phyloP scores from a whole-genome alignment of 1,140 invertebrate genomes.

The Drosophila eugracilis region DNA sequence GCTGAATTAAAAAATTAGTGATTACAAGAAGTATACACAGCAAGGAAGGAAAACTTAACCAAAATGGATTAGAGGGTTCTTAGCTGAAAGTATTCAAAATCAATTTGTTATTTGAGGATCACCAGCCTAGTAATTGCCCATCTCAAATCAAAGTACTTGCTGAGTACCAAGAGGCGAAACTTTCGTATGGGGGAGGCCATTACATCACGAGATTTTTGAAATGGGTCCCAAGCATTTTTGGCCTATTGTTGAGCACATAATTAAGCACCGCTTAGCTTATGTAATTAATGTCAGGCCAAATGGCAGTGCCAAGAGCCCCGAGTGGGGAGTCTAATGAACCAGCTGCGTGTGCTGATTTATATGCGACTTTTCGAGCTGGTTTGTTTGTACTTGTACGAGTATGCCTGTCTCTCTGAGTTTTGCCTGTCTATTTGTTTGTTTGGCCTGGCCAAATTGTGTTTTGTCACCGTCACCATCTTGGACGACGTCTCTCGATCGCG shows the following conservation, averaged over 20 bases:
- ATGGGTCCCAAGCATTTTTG: slow-evolving; percentile 61
- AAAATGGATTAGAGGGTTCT: too few species aligned
- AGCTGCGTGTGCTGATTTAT: slow-evolving; percentile 78
- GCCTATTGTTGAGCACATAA: slow-evolving; percentile 79
- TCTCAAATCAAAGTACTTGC: not conserved
- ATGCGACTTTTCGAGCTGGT: slow-evolving; percentile 58
- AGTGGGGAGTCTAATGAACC: slow-evolving; percentile 72
- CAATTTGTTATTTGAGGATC: too few species aligned
- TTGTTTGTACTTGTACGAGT: slow-evolving; percentile 12
- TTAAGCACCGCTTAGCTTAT: slow-evolving; percentile 80
- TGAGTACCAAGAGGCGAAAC: slow-evolving; percentile 40
- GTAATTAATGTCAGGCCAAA: slow-evolving; percentile 73
- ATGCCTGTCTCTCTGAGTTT: slow-evolving; percentile 36
- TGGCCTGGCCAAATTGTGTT: slow-evolving; percentile 67
- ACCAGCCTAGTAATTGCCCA: not conserved
- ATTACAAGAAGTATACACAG: too few species aligned
- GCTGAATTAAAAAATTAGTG: not conserved
- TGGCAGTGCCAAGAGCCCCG: slow-evolving; percentile 52
- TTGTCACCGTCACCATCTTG: slow-evolving; percentile 61
- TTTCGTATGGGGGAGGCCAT: slow-evolving; percentile 62
- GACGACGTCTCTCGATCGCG: slow-evolving; percentile 63
- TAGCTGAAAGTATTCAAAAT: too few species aligned
- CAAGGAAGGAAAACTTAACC: too few species aligned
- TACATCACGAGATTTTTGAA: slow-evolving; percentile 61
- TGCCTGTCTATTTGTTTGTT: slow-evolving; percentile 32